phyloP scores from a whole-genome alignment of 2,888 invertebrate genomes.

The Drosophila kuntzei region DNA sequence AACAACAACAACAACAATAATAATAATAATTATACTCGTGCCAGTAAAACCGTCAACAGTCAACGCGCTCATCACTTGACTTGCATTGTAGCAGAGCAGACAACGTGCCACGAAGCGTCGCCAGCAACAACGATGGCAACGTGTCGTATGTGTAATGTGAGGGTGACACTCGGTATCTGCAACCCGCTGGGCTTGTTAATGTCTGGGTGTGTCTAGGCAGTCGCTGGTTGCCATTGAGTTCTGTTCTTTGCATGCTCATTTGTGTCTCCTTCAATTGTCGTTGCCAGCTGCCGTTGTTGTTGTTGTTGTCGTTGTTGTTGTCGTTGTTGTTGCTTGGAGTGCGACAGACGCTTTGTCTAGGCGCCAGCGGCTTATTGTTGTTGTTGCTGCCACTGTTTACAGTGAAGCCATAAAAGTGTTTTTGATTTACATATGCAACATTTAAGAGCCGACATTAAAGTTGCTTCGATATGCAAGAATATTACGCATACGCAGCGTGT shows the following conservation, averaged over 20 bases:
- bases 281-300: constrained; percentile 38
- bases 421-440: constrained; percentile 43
- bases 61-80: constrained; percentile 73
- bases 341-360: constrained; percentile 51
- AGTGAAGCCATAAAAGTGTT: constrained; percentile 66
- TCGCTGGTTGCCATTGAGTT: constrained; percentile 63
- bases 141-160: constrained; percentile 71
- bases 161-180: constrained; percentile 34
- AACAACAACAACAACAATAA: constrained; percentile 12
- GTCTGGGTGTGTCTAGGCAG: constrained; percentile 40
- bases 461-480: constrained; percentile 30
- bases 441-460: constrained; percentile 33
- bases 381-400: constrained; percentile 23
- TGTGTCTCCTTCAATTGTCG: constrained; percentile 79
- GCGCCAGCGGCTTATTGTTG: constrained; percentile 41
- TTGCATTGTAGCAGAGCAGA: constrained; percentile 52
- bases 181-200: constrained; percentile 34
- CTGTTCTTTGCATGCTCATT: constrained; percentile 76
- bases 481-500: constrained; percentile 56
- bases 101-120: constrained; percentile 13
- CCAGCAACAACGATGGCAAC: constrained; percentile 37
- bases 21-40: constrained; percentile 45
- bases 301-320: constrained; percentile 36
- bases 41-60: constrained; percentile 71
- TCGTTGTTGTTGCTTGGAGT: constrained; percentile 37